Base-by-base conservation (phyloP, 1,140 invertebrate species). In the Drosophila pandora region DNA sequence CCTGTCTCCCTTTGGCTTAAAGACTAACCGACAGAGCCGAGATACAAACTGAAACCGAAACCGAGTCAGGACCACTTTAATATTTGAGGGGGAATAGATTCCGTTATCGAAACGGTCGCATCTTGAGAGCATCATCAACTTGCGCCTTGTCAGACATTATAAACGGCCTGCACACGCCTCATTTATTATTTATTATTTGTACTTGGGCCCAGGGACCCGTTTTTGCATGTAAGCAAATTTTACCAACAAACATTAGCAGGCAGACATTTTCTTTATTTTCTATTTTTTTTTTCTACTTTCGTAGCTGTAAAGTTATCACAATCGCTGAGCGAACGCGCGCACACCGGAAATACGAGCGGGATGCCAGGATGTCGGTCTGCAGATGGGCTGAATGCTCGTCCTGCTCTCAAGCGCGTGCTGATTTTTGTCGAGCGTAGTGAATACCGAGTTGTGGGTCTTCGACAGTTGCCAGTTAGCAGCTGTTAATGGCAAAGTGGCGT, bases 111-210 rank as follows among this genome's bases (percentile, higher is more conserved):
- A 41, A n/a, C 53, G 47, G 48, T 58, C 37, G 45, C 76, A 84
- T 84, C 80, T 68, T 41, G 48, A 65, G 43, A 75, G 50, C 67
- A 69, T 80, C 72, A 80, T 76, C 80, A 80, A 59, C 72, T 63
- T 50, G 61, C 53, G 68, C 68, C 57, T 53, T 64, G 74, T 59
- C 82, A 68, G 81, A 90, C 90, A 91, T 76, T 87, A 90, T 90
- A 90, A 90, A 91, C 79, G 75, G 85, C 82, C 79, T 81, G 85
- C 90, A 91, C 90, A 91, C 90, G 90, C 90, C 90, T 82, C 73
- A 74, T 87, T 90, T 90, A 90, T 84, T 83, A 88, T 85, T 75
- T 82, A 89, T 89, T 54, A 43, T 43, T 79, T 83, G 79, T 74
- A 43, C 32, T 48, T 17, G 65, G 52, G 49, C 30, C 34, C 10